phyloP scores from a whole-genome alignment of 1,140 invertebrate genomes.

The Aphis craccivora region DNA sequence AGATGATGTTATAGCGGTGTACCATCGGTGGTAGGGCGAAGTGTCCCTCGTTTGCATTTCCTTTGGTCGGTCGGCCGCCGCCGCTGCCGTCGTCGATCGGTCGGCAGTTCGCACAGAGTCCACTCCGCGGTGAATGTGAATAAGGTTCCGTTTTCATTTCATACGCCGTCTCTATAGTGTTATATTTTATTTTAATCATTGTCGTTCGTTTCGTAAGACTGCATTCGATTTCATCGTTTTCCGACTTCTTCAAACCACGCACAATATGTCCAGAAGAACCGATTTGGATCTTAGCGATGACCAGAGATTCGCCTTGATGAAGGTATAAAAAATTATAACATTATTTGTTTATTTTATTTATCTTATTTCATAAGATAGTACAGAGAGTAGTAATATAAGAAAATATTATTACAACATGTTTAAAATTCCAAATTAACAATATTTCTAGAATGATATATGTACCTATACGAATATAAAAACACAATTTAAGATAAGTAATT shows the following conservation, averaged over 20 bases:
- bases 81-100: not conserved
- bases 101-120: conserved; percentile 24
- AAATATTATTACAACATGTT: not conserved
- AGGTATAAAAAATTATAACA: conserved; percentile 50
- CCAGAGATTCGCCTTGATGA: conserved; percentile 60
- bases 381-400: not conserved
- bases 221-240: not conserved
- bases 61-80: too few species aligned
- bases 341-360: not conserved
- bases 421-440: not conserved
- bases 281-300: conserved; percentile 60
- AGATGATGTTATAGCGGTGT: not conserved
- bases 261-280: conserved; percentile 49
- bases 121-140: conserved; percentile 8
- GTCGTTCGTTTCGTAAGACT: not conserved
- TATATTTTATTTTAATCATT: not conserved
- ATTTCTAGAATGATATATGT: not conserved
- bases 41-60: not conserved
- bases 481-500: not conserved
- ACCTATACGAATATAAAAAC: too few species aligned
- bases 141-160: conserved; percentile 32
- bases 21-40: not conserved
- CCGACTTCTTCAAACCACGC: not conserved
- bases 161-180: not conserved
- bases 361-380: not conserved